A percentile compares a stretch with the other conserved stretches of the same genome.
These are phyloP conservation scores for Drosophila suzukii DNA, from an alignment of 1,140 invertebrate genomes.

Conservation along the genomic window DNA sequence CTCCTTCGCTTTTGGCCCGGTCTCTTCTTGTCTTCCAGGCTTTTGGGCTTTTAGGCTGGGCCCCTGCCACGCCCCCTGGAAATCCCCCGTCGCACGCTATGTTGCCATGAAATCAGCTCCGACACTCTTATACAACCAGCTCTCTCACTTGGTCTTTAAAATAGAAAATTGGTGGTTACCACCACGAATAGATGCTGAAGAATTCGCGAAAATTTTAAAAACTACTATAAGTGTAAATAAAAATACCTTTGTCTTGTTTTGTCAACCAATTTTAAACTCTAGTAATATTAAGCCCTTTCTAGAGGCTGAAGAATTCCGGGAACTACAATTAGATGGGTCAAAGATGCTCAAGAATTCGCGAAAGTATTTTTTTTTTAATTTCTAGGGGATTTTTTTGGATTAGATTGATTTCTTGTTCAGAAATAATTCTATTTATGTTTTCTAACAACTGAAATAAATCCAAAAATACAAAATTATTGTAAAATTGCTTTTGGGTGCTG, in stretches of 20 bases:
- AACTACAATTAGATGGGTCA: no score
- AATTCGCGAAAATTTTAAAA: not conserved
- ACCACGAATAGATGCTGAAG: no score
- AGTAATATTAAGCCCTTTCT: no score
- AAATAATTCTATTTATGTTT: no score
- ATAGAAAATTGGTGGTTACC: not conserved
- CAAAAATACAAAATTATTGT: slow-evolving; percentile 3
- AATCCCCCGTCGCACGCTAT: slow-evolving; percentile 14
- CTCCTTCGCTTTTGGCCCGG: slow-evolving; percentile 10
- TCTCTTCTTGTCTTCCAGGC: slow-evolving; percentile 34
- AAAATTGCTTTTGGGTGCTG: not conserved
- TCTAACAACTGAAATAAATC: not conserved
- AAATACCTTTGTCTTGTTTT: not conserved
- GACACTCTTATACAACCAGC: slow-evolving; percentile 3
- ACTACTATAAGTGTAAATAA: not conserved
- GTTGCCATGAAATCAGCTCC: slow-evolving; percentile 13
- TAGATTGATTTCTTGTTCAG: no score
- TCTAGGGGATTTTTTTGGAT: no score
- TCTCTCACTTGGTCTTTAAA: slow-evolving; percentile 1
- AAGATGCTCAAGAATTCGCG: not conserved
- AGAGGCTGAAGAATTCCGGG: no score
- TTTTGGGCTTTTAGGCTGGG: slow-evolving; percentile 20
- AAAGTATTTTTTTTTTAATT: not conserved
- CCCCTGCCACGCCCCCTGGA: slow-evolving; percentile 22
- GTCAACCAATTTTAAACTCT: no score